Base-by-base conservation (phyloP, 2,888 invertebrate species). In the Chaitophorus viminalis region DNA sequence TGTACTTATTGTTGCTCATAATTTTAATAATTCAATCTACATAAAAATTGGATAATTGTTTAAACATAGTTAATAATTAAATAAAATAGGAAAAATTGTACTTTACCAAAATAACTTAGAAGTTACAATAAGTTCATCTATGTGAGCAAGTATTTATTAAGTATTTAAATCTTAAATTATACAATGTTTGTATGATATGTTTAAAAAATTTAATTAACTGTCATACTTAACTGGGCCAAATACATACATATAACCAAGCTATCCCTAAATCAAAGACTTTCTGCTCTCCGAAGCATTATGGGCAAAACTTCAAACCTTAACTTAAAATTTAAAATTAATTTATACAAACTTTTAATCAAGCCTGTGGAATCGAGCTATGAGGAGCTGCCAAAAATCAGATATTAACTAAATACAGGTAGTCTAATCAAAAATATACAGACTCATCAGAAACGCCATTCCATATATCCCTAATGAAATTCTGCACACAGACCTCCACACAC, bases 251-350 rank as follows among this genome's bases (percentile, higher is more conserved):
- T 72, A 33, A 72, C 72, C 72, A 72, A 72, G 33, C 31, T 72
- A 72, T 21, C 17, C 17, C 72, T 33, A 72, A 72, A 72, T 72
- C 31, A 21, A 72, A 72, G 72, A 72, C 29, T 70, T 18, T 70
- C 70, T 29, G 31, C 31, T 70, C 31, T 70, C 70, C 74, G n/a
- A n/a, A n/a, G n/a, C n/a, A n/a, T n/a, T n/a, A n/a, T n/a, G n/a
- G n/a, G n/a, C n/a, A n/a, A n/a, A 74, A 74, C 0, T 92, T 91
- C 88, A 93, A 92, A 91, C 93, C 93, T 0, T 93, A 81, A 60
- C 33, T 25, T 74, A 36, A 74, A 74, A 74, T 74, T 33, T 33
- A 84, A 84, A 84, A 36, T 75, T 33, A 33, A 46, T 31, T 39
- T 75, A 2, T 84, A 82, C 18, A 76, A 84, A 60, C 36, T 46